Base-by-base conservation (phyloP, 2,797 vertebrate species). In the Cuculus canorus region DNA sequence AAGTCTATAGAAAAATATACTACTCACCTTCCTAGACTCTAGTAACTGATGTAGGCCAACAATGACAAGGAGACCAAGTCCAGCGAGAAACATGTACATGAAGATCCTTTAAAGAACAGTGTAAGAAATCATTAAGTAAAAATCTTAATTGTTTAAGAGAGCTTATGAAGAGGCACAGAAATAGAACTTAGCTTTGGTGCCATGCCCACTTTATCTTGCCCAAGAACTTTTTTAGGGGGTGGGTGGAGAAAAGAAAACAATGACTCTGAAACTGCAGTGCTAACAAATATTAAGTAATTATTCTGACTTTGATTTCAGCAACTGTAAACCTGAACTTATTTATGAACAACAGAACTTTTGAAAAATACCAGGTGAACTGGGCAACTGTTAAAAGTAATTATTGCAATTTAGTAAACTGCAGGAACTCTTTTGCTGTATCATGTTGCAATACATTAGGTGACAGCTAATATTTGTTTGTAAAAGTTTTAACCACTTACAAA, bases 1-100 rank as follows among this genome's bases (percentile, higher is more conserved):
- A 87, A 48, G 5, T 2, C 33, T 43, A 52, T 5, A 48, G n/a
- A 72, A 85, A 75, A 88, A 56, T 5, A 54, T 0, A 2, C 6
- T 30, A 91, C 96, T 95, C 97, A 99, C 99, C 99, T 99, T 99
- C 93, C 99, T 98, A 68, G 99, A 99, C 96, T 99, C 99, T 65
- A 99, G 94, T 43, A 99, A 98, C 93, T 99, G 99, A 96, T 99
- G 99, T 56, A 99, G 98, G 37, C 99, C 99, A 25, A 99, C 98
- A 52, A 99, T 83, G 57, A 99, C 97, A 35, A 99, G 98, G 30
- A 99, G 98, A 28, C 99, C 98, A 77, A 99, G 99, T 21, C 99
- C 99, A n/a, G 98, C 99, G 2, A 99, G 99, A 97, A 99, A 99
- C 96, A 99, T 98, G 61, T 99, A 99, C 99, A 99, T 98, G 97